A percentile compares a stretch with the other conserved stretches of the same genome.
These are phyloP conservation scores for Mimas tiliae DNA, from an alignment of 2,888 invertebrate species.

Conservation along the genomic window DNA sequence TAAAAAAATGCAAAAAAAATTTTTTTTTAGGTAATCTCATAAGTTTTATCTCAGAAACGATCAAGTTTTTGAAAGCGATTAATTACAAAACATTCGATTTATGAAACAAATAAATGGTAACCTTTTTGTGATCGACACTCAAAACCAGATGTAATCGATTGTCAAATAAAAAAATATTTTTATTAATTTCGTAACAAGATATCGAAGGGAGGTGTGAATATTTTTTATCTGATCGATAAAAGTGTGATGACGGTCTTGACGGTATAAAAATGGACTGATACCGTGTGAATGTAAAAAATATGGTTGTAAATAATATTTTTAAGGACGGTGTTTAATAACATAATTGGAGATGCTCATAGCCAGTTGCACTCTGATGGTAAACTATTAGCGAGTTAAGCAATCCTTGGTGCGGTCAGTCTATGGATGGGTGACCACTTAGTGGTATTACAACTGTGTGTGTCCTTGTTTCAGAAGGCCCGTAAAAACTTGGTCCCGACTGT, in stretches of 20 bases:
- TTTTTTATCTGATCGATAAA: slow-evolving; percentile 36
- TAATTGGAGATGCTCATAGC: too few relatives aligned
- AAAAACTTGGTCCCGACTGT: too few relatives aligned
- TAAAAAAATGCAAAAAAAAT: too few relatives aligned
- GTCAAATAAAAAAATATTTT: slow-evolving; percentile 15
- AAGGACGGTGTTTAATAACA: not conserved
- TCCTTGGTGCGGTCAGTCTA: too few relatives aligned
- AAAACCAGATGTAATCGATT: slow-evolving; percentile 3
- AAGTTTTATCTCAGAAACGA: too few relatives aligned
- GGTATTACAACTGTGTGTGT: too few relatives aligned
- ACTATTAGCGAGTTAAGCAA: too few relatives aligned
- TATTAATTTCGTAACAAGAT: slow-evolving; percentile 16
- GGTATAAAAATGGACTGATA: not conserved
- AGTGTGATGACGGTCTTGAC: slow-evolving; percentile 13
- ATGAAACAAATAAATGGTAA: not conserved
- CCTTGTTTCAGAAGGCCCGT: too few relatives aligned
- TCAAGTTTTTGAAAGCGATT: not conserved
- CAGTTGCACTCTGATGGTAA: too few relatives aligned
- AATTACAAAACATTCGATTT: not conserved
- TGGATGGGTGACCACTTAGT: too few relatives aligned
- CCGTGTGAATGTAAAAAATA: slow-evolving; percentile 7
- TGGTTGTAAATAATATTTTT: not conserved
- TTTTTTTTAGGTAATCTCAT: too few relatives aligned
- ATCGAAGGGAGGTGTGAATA: slow-evolving; percentile 11
- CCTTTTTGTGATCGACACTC: not conserved